Evolutionary conservation across 2,888 invertebrate genomes (phyloP), one percentile per base, ranked within the genome.

Genomic region (Pyralis farinalis): DNA sequence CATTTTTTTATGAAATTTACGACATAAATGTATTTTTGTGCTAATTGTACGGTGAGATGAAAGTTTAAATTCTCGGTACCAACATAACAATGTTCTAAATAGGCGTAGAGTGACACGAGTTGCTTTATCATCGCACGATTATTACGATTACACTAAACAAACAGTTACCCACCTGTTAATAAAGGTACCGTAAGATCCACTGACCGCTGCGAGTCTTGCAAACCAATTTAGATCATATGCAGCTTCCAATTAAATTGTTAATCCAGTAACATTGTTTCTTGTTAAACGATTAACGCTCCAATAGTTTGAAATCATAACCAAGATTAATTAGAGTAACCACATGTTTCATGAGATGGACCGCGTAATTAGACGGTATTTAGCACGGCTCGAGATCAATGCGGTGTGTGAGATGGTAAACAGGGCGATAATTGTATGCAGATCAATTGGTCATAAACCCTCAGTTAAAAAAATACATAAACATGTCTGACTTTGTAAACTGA

Each of bases 101-200:
- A 25, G n/a, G 3, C 3, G 25, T n/a, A 25, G 5, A 25, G 7
- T 25, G 25, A 25, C 25, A 25, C 7, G 7, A 16, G 16, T 4
- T n/a, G 7, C 25, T 8, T 25, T 25, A 25, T 25, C 25, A 16
- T 25, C 22, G 30, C 34, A 34, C 31, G 27, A 40, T 49, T 55
- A 59, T 55, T 53, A 57, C 48, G 47, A 56, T 59, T 56, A 65
- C 65, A 67, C 51, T 31, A 33, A 28, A 55, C 58, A 59, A 63
- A 72, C 73, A 66, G 74, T 71, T 71, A 72, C 46, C 49, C 58
- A 63, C 59, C 61, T 66, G 58, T 63, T 51, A n/a, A n/a, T n/a
- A 47, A 49, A 54, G 57, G 60, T 73, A 78, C 78, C 71, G 75
- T 77, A 70, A 54, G 54, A 50, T 65, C 4, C 43, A 66, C 73